Percentiles rank a stretch among this genome's conserved stretches.
These are phyloP conservation scores for Hirtodrosophila duncani DNA, from an alignment of 2,888 invertebrate species.

Conservation along the genomic window DNA sequence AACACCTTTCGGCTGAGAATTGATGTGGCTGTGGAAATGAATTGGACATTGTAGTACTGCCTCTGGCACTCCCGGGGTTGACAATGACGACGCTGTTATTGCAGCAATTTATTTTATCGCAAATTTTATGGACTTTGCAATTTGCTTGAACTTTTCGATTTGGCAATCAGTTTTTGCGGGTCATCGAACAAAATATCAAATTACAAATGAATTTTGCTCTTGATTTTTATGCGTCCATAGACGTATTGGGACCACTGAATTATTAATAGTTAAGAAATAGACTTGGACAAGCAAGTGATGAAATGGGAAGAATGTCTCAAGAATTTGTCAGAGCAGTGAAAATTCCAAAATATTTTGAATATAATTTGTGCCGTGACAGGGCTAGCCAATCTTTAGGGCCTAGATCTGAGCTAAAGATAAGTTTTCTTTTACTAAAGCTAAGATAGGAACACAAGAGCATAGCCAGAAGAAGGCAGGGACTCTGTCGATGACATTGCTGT, in stretches of 20 bases:
- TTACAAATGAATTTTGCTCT: conserved; percentile 59
- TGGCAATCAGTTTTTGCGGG: conserved; percentile 39
- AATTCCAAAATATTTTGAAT: too few species aligned
- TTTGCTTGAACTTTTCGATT: conserved; percentile 60
- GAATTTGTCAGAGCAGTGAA: too few species aligned
- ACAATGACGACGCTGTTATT: conserved; percentile 47
- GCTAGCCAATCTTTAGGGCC: too few species aligned
- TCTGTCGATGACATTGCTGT: too few species aligned
- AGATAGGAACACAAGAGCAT: too few species aligned
- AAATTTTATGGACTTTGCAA: conserved; percentile 63
- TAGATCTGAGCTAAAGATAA: too few species aligned
- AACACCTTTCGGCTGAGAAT: conserved; percentile 41
- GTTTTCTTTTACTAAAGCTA: too few species aligned
- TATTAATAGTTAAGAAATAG: too few species aligned
- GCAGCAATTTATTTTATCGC: conserved; percentile 69
- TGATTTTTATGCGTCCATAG: conserved; percentile 37
- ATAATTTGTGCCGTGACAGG: too few species aligned
- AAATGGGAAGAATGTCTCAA: too few species aligned
- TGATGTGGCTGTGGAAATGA: conserved; percentile 8
- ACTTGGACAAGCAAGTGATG: too few species aligned
- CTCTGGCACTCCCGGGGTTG: conserved; percentile 10
- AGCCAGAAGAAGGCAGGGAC: too few species aligned
- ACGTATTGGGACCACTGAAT: conserved; percentile 26
- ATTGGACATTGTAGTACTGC: conserved; percentile 37
- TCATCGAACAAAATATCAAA: conserved; percentile 54